Base-by-base conservation (phyloP, 2,113 vertebrate genomes). In the Epinephelus cyanopodus region DNA sequence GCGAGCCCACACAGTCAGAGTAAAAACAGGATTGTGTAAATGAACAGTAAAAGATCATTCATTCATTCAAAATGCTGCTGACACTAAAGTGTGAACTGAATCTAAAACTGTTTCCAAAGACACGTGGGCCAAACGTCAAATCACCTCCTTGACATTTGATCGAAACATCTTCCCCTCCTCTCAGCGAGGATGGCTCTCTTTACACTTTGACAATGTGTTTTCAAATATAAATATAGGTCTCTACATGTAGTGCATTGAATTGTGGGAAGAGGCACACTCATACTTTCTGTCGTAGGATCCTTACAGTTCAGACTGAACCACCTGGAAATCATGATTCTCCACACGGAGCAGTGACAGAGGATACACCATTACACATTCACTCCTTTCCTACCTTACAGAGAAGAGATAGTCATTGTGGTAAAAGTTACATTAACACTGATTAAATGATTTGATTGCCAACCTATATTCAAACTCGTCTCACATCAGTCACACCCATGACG, bases 391-490 rank as follows among this genome's bases (percentile, higher is more conserved):
- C 69, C 72, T 47, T 37, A 25, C 72, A 81, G 47, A 79, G 70
- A 83, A 79, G 29, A 78, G 72, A 80, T 25, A 48, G 77, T 74
- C 60, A 65, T 61, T 53, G 79, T 87, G 77, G 78, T 45, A 79
- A 85, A 75, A 71, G 79, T 91, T 85, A 87, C 48, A 79, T 81
- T 64, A 90, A 92, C 79, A 61, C 83, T 88, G 88, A 80, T 64
- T 68, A 81, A 63, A 87, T 85, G 48, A 58, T 75, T 56, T 60
- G 56, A 84, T 83, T 70, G 48, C 17, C 64, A 72, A 78, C 62
- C 23, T 74, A 76, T 77, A 86, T 81, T 94, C 70, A 93, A 90
- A 94, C 89, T 90, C 25, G 57, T 90, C 88, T 88, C 89, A 88
- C 76, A 74, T 76, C 33, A 71, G 85, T 90, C 89, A 87, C 85